A percentile compares a stretch with the other conserved stretches of the same genome.
Evolutionary conservation across 2,797 vertebrate species (phyloP).

Genomic region (Dermochelys coriacea): DNA sequence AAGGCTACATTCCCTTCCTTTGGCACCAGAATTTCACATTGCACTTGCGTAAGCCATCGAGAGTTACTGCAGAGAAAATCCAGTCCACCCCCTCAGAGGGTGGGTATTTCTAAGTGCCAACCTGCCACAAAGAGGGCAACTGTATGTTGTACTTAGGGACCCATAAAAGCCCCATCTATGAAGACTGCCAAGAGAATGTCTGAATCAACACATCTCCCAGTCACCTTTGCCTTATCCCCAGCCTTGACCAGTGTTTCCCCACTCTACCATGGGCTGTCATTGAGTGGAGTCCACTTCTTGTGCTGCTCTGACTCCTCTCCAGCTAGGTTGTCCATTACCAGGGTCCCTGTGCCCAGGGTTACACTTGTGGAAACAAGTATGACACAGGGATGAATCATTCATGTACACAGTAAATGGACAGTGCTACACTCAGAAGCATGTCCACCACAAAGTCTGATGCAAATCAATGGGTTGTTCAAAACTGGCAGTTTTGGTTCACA

Average conservation of each 20-base stretch:
- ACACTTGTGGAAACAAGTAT: too few species aligned
- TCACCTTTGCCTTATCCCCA: fast-evolving
- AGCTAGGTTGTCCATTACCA: neutral
- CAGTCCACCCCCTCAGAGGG: neutral
- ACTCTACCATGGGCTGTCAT: fast-evolving
- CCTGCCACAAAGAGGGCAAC: neutral
- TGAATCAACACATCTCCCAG: fast-evolving
- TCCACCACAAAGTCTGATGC: neutral
- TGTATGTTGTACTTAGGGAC: neutral
- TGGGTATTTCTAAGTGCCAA: neutral
- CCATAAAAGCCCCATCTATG: neutral
- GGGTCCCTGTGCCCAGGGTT: too few species aligned
- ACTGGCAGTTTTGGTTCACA: neutral
- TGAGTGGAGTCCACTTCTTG: neutral
- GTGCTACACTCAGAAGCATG: neutral
- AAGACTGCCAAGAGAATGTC: neutral
- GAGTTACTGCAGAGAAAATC: fast-evolving
- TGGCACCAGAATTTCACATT: neutral
- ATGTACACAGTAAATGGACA: neutral
- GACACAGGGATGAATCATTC: neutral
- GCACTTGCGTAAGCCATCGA: fast-evolving
- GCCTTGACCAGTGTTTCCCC: neutral
- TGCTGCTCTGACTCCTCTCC: neutral
- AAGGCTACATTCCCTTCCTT: neutral
- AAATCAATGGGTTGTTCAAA: neutral